phyloP scores from a whole-genome alignment of 2,797 vertebrate species.

The Syndactyla subalaris region DNA sequence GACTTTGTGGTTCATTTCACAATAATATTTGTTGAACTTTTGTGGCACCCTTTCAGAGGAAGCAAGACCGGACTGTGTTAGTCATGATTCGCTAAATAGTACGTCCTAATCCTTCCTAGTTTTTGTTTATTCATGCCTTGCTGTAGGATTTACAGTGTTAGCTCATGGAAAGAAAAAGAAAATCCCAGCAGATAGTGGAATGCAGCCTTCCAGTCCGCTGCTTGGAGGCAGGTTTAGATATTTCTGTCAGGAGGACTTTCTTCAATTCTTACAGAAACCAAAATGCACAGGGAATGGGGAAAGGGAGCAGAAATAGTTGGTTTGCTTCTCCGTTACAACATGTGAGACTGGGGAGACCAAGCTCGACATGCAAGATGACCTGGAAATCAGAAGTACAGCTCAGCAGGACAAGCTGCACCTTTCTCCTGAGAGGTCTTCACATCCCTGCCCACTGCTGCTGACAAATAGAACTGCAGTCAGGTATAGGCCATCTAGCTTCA shows the following conservation, averaged over 20 bases:
- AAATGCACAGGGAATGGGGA: neutral
- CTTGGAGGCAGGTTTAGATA: slow-evolving; percentile 73
- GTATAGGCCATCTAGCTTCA: neutral
- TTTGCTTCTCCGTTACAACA: neutral
- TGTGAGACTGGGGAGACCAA: neutral
- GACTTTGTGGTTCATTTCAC: slow-evolving; percentile 69
- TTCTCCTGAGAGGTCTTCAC: neutral
- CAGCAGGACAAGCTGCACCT: fast-evolving
- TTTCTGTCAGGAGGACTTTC: slow-evolving; percentile 6
- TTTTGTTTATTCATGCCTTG: slow-evolving; percentile 77
- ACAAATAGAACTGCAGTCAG: fast-evolving
- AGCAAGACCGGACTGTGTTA: slow-evolving; percentile 68
- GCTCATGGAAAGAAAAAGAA: slow-evolving; percentile 71
- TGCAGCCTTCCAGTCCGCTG: slow-evolving; percentile 58
- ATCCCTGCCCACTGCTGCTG: neutral
- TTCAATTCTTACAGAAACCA: neutral
- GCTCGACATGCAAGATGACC: neutral
- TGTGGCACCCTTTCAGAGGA: slow-evolving; percentile 71
- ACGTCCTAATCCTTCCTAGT: slow-evolving; percentile 72
- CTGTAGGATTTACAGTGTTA: slow-evolving; percentile 71
- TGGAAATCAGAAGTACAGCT: neutral
- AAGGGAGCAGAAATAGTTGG: neutral
- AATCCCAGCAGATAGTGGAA: slow-evolving; percentile 65
- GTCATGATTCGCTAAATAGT: slow-evolving; percentile 74
- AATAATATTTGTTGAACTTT: slow-evolving; percentile 73